These are phyloP conservation scores for Lepidostoma basale DNA, from an alignment of 1,140 invertebrate genomes.

Conservation along the genomic window DNA sequence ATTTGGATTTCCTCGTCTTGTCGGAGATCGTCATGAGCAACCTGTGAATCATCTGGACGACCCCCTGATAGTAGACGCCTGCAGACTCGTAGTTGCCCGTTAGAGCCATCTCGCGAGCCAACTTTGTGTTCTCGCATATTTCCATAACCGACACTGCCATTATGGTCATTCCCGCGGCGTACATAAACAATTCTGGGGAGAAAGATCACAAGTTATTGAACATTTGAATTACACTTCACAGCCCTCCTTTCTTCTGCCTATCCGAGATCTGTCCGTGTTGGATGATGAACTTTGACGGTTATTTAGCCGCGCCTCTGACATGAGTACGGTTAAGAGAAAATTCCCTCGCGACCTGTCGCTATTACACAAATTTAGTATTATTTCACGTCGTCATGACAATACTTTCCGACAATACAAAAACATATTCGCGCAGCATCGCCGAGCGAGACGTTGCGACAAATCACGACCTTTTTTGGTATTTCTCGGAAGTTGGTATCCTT, in stretches of 20 bases:
- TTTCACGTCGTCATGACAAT: conserved; percentile 35
- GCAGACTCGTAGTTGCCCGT: conserved; percentile 96
- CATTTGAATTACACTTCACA: conserved; percentile 12
- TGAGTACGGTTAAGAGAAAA: conserved; percentile 14
- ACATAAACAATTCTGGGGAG: conserved; percentile 47
- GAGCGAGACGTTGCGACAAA: conserved; percentile 29
- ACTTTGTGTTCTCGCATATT: conserved; percentile 90
- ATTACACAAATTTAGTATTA: conserved; percentile 23
- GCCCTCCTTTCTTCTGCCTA: conserved; percentile 14
- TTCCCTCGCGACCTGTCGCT: conserved; percentile 2
- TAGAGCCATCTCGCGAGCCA: conserved; percentile 92
- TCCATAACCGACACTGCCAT: conserved; percentile 87
- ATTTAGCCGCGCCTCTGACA: conserved; percentile 30
- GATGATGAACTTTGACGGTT: conserved; percentile 33
- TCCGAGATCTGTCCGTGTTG: not conserved
- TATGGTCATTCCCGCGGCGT: conserved; percentile 66
- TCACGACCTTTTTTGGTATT: conserved; percentile 37
- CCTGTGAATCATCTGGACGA: conserved; percentile 87
- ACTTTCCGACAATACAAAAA: conserved; percentile 17
- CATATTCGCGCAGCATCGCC: conserved; percentile 26
- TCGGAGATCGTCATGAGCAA: conserved; percentile 81
- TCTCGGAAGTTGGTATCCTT: conserved; percentile 31
- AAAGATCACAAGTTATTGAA: conserved; percentile 34
- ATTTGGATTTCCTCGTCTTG: conserved; percentile 81
- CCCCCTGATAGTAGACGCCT: conserved; percentile 93